A percentile compares a stretch with the other conserved stretches of the same genome.
These are phyloP conservation scores for Sebastes baramenuke DNA, from an alignment of 2,797 vertebrate genomes.

Conservation along the genomic window DNA sequence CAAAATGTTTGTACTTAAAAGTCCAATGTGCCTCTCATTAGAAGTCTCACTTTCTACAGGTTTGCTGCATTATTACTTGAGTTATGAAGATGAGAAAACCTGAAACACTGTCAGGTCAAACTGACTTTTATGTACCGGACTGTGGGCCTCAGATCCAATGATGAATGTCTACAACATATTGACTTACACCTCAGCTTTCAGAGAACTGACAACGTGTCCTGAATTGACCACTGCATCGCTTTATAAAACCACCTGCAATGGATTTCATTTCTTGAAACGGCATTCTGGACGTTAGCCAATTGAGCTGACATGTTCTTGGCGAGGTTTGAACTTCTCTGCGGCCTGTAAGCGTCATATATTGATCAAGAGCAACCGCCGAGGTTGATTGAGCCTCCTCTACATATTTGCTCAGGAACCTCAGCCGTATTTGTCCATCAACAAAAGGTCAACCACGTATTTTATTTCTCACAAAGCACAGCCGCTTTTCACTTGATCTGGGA, in stretches of 20 bases:
- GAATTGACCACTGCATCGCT: slow-evolving; percentile 5
- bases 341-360: slow-evolving; percentile 22
- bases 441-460: slow-evolving; percentile 59
- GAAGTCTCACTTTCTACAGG: not conserved
- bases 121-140: not conserved
- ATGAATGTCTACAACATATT: not conserved
- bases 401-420: slow-evolving; percentile 61
- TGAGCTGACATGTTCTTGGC: slow-evolving; percentile 52
- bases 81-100: slow-evolving; percentile 27
- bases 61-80: slow-evolving; percentile 17
- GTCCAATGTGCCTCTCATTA: not conserved
- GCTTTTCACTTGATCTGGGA: slow-evolving; percentile 23
- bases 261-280: slow-evolving; percentile 18
- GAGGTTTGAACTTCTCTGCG: not conserved
- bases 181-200: slow-evolving; percentile 19
- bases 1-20: slow-evolving; percentile 1
- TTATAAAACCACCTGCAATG: slow-evolving; percentile 20
- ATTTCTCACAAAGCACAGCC: slow-evolving; percentile 45
- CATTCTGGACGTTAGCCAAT: slow-evolving; percentile 8
- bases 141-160: not conserved
- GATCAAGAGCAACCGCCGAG: slow-evolving; percentile 47
- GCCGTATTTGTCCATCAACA: slow-evolving; percentile 63
- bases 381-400: slow-evolving; percentile 19
- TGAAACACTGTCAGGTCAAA: slow-evolving; percentile 6
- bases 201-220: slow-evolving; percentile 24